phyloP scores from a whole-genome alignment of 2,113 vertebrate genomes.

The Nibea coibor region DNA sequence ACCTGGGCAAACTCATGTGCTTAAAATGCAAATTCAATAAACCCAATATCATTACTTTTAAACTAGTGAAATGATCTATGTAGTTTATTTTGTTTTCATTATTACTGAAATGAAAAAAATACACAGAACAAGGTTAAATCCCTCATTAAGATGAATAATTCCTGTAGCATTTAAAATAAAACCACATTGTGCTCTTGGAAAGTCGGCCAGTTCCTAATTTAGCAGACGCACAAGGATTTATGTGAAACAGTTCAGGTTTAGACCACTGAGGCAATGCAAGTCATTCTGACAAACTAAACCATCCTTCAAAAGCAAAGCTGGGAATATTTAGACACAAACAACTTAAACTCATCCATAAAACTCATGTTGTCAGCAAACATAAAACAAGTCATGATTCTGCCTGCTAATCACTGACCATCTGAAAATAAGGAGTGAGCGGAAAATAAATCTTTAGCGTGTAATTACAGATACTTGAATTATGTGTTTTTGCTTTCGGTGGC shows the following conservation, averaged over 20 bases:
- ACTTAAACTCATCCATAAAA: slow-evolving; percentile 33
- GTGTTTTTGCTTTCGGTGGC: slow-evolving; percentile 36
- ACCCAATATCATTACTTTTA: background rate
- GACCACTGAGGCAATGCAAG: background rate
- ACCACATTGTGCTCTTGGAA: background rate
- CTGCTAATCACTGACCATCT: slow-evolving; percentile 35
- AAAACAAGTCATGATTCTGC: slow-evolving; percentile 9
- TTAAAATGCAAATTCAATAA: slow-evolving; percentile 12
- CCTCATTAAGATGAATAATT: slow-evolving; percentile 29
- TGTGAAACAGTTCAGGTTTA: slow-evolving; percentile 22
- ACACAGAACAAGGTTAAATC: slow-evolving; percentile 15
- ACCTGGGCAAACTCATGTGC: background rate
- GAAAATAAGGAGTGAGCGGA: slow-evolving; percentile 40
- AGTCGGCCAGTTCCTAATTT: slow-evolving; percentile 16
- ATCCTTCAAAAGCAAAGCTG: slow-evolving; percentile 20
- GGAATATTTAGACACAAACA: slow-evolving; percentile 37
- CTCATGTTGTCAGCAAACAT: slow-evolving; percentile 25
- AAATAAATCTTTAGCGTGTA: slow-evolving; percentile 52
- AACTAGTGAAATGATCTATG: background rate
- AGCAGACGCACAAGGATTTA: background rate
- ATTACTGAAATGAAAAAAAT: slow-evolving; percentile 19
- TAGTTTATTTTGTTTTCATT: slow-evolving; percentile 24
- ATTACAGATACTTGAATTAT: slow-evolving; percentile 70
- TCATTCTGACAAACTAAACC: slow-evolving; percentile 8
- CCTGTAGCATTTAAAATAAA: slow-evolving; percentile 14